Conservation (phyloP, 2,797 vertebrate species). For the Syngnathus rostellatus region DNA sequence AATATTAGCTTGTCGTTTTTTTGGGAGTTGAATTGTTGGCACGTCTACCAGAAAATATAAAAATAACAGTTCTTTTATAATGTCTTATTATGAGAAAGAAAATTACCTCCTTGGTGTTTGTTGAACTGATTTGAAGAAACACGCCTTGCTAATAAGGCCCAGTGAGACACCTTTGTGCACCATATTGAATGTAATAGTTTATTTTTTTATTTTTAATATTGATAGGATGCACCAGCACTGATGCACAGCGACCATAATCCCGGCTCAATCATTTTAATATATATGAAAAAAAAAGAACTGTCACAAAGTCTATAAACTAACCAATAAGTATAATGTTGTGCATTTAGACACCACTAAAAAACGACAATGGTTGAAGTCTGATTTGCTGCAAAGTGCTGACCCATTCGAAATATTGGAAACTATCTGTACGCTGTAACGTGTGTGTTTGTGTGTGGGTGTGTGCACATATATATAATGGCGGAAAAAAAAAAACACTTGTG, state of each 20-base stretch:
- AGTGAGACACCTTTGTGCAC: neutral
- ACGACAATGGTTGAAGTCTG: too few relatives aligned
- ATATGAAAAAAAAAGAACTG: neutral
- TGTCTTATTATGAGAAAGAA: neutral
- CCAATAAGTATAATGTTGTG: neutral
- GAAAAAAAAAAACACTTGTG: slow-evolving; percentile 40
- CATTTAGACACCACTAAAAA: neutral
- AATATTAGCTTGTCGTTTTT: neutral
- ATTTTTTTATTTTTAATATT: too few relatives aligned
- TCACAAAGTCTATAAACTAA: neutral
- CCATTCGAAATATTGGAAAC: neutral
- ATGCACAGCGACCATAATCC: neutral
- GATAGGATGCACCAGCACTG: neutral
- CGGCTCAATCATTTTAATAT: neutral
- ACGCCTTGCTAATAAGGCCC: neutral
- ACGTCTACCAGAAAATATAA: neutral
- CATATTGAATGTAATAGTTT: neutral
- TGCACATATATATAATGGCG: too few relatives aligned
- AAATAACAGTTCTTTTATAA: neutral
- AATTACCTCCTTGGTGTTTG: neutral
- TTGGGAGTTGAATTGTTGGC: neutral
- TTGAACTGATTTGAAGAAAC: neutral
- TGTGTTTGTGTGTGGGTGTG: neutral
- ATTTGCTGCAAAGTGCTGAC: neutral
- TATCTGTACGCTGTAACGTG: neutral